Base-by-base conservation (phyloP, 64 coral and sea anemone species). In the Orbicella faveolata region DNA sequence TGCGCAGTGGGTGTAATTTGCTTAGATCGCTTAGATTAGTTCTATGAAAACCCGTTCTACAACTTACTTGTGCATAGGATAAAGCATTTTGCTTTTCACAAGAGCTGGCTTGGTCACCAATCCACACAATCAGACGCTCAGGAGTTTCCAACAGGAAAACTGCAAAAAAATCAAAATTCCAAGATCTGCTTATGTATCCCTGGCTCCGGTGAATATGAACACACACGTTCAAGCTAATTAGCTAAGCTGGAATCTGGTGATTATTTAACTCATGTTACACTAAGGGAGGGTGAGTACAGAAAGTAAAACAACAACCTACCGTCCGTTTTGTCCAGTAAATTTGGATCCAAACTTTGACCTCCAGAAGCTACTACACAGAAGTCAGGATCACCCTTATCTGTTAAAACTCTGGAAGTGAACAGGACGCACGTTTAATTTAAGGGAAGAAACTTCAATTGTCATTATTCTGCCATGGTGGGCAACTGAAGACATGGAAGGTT, bases 21-120 rank as follows among this genome's bases (percentile, higher is more conserved):
- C 44, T 48, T 48, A 48, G 4, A 48, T 48, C 44, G 44, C 44
- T 48, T 48, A 48, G 44, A 48, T 48, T 41, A 41, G 13, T 57
- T 57, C 54, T 57, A 57, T 57, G 13, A 57, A 9, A 57, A 14
- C 25, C 66, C 21, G 25, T 69, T 70, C 21, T 7, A 36, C 34
- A 83, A 83, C 82, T 85, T 72, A 85, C 82, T 36, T 51, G 19
- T 70, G 64, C 82, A 30, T 85, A 72, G 9, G 10, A 26, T 1
- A 85, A 17, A 25, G 82, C 82, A 67, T 39, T 85, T 73, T 53
- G 18, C 41, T 85, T 85, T 85, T 85, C 82, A 13, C 12, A 2
- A 14, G 65, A 30, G 21, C 82, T 85, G 20, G 82, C 82, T 12
- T 66, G 44, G 5, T 37, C 23, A 51, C 82, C 82, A 73, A 85